Conservation (phyloP, 2,888 invertebrate species). For the Andricus quercusramuli region DNA sequence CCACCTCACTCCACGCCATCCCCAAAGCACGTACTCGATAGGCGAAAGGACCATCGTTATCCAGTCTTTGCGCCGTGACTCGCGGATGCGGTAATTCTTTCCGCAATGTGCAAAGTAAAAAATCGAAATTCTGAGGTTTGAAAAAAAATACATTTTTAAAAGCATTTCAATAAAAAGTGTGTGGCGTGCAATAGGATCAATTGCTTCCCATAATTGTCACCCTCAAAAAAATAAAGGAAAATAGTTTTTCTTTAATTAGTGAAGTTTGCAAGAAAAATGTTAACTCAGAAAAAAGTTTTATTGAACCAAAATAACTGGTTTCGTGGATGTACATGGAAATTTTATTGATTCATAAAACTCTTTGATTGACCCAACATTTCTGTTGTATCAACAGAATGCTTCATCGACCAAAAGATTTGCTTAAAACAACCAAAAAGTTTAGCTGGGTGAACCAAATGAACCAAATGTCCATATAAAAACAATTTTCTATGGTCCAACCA, state of each 20-base stretch:
- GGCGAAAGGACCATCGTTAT: constrained; percentile 40
- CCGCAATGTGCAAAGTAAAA: constrained; percentile 27
- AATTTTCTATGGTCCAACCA: too few relatives aligned
- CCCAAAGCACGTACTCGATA: constrained; percentile 38
- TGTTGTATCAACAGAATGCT: too few relatives aligned
- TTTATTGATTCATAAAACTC: too few relatives aligned
- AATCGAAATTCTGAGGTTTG: constrained; percentile 8
- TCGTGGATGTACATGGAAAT: too few relatives aligned
- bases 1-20: constrained; percentile 35
- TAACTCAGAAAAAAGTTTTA: too few relatives aligned
- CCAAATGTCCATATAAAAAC: too few relatives aligned
- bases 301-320: too few relatives aligned
- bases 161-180: not conserved
- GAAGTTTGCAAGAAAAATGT: not conserved
- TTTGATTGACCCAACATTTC: too few relatives aligned
- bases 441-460: too few relatives aligned
- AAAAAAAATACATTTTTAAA: not conserved
- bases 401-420: too few relatives aligned
- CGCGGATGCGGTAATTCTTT: constrained; percentile 25
- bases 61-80: constrained; percentile 37
- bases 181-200: not conserved
- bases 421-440: too few relatives aligned
- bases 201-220: constrained; percentile 5
- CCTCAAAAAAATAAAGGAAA: not conserved
- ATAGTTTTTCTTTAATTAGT: not conserved